Percentiles rank a stretch among this genome's conserved stretches.
Conservation (phyloP, 1,140 invertebrate species). For the Euborellia annulipes region DNA sequence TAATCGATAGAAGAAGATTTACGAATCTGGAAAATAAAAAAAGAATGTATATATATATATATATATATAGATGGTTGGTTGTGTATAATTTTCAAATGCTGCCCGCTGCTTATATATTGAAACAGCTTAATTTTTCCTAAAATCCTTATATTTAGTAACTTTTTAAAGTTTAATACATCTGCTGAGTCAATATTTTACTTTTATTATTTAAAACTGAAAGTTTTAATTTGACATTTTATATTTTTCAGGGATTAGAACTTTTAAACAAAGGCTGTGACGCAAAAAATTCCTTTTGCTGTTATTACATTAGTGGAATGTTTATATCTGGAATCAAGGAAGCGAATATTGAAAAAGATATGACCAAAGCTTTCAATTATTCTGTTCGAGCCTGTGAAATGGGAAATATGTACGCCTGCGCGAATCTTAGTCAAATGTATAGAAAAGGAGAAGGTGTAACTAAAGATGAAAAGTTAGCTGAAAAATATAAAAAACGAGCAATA, state of each 20-base stretch:
- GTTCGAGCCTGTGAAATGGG: constrained; percentile 60
- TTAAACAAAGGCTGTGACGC: constrained; percentile 53
- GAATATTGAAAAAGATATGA: constrained; percentile 48
- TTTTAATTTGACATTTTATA: too few relatives aligned
- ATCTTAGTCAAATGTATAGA: constrained; percentile 67
- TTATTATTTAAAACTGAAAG: too few relatives aligned
- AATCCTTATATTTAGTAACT: too few relatives aligned
- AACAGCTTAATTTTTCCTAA: too few relatives aligned
- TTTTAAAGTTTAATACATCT: too few relatives aligned
- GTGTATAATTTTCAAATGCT: too few relatives aligned
- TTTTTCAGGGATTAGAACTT: constrained; percentile 38
- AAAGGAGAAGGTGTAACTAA: constrained; percentile 45
- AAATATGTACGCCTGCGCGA: constrained; percentile 71
- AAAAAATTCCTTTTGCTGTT: constrained; percentile 56
- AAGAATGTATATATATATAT: too few relatives aligned
- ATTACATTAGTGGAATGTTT: constrained; percentile 60
- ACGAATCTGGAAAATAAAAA: too few relatives aligned
- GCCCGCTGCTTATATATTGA: too few relatives aligned
- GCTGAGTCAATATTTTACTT: too few relatives aligned
- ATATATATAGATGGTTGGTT: too few relatives aligned
- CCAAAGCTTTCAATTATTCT: constrained; percentile 57
- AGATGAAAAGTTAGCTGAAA: constrained; percentile 47
- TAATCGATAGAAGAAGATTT: too few relatives aligned
- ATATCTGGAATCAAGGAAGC: constrained; percentile 48
- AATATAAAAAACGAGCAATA: constrained; percentile 50